Percentiles rank a stretch among this genome's conserved stretches.
Evolutionary conservation across 1,140 invertebrate genomes (phyloP).

Genomic region (Brachystomella parvula): DNA sequence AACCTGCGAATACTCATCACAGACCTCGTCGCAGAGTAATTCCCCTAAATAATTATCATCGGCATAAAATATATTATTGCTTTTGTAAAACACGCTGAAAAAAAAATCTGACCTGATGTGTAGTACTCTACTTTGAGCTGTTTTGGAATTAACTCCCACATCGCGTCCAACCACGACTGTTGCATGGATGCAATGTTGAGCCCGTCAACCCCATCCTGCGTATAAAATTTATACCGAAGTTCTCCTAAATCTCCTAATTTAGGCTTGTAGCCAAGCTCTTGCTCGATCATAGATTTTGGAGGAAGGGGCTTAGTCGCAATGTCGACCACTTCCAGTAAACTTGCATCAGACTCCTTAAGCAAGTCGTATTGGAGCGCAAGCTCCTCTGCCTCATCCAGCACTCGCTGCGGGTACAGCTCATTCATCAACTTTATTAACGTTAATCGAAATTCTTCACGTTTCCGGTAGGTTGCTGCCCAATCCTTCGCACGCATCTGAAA

Average conservation of each 20-base stretch:
- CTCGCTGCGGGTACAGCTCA: slow-evolving; percentile 24
- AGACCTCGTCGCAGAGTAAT: slow-evolving; percentile 47
- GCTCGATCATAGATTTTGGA: slow-evolving; percentile 6
- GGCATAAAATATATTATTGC: too few relatives aligned
- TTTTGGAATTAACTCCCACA: slow-evolving; percentile 45
- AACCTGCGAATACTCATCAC: slow-evolving; percentile 69
- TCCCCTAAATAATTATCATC: too few relatives aligned
- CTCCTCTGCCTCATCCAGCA: slow-evolving; percentile 10
- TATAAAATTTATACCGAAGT: slow-evolving; percentile 79
- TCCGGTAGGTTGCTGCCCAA: slow-evolving; percentile 59
- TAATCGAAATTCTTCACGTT: slow-evolving; percentile 70
- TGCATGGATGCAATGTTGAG: slow-evolving; percentile 71
- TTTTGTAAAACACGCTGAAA: too few relatives aligned
- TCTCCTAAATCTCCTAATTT: slow-evolving; percentile 53
- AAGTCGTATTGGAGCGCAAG: background rate
- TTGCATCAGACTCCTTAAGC: slow-evolving; percentile 1
- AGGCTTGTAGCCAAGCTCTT: slow-evolving; percentile 24
- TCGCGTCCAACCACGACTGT: slow-evolving; percentile 48
- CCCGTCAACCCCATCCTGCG: slow-evolving; percentile 78
- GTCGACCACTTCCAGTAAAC: background rate
- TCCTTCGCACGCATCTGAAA: slow-evolving; percentile 41
- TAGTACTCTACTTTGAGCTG: slow-evolving; percentile 34
- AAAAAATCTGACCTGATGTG: too few relatives aligned
- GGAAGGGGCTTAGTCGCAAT: background rate
- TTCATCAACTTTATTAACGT: slow-evolving; percentile 66